Evolutionary conservation across 1,140 invertebrate genomes (phyloP), one percentile per base, ranked within the genome.

Genomic region (Telenomus remus): DNA sequence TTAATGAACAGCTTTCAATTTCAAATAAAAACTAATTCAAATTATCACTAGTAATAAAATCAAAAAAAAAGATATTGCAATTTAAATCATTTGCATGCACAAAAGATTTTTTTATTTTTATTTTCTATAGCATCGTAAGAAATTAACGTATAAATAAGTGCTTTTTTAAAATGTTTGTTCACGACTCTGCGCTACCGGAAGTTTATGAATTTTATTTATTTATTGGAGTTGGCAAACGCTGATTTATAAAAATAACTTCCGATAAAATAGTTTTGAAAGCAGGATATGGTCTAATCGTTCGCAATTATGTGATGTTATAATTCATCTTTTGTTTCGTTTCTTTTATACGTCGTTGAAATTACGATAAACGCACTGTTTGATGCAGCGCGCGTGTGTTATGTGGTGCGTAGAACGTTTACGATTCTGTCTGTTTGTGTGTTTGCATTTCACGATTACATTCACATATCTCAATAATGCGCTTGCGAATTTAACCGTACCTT

Each of bases 391-490:
- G 64, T 64, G 64, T 64, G 64, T 75, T 75, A 69, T 54, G 59
- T 47, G 71, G 64, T 56, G 71, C 64, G 64, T 59, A 56, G 19
- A 27, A 68, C 64, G 48, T 75, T 69, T 69, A 50, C 55, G 66
- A 71, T 44, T 71, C 54, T 44, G 33, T 65, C 49, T 49, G 66
- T 61, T 61, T 51, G 61, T 71, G 61, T 57, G 73, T 71, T 61
- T 66, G 74, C 42, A 56, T 76, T 61, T 57, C 71, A 66, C 71
- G 57, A 68, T 75, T 68, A 74, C 63, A 64, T 68, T 51, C 71
- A 75, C 59, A 64, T 19, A 59, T 51, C 13, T 69, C 47, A 27
- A 61, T 69, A 69, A 69, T 55, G 51, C 48, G 65, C 46, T 69
- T 66, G 60, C 53, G 60, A 54, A 75, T 69, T 69, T 65, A 43